Base-by-base conservation (phyloP, 1,140 invertebrate genomes). In the Cotesia vestalis region DNA sequence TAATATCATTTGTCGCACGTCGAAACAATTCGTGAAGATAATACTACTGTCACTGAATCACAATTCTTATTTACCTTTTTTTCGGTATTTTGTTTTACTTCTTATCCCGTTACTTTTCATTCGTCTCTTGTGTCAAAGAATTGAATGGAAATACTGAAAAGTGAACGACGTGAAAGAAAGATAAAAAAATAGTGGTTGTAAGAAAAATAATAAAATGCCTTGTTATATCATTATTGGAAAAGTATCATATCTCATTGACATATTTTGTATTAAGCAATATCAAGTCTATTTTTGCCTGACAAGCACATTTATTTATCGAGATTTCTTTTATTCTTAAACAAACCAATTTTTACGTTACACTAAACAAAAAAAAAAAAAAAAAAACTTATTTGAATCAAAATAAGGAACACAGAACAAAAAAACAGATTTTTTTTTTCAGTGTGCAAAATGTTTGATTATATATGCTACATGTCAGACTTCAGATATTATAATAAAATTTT, bases 211-310 rank as follows among this genome's bases (percentile, higher is more conserved):
- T 27, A 27, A 27, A 27, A 46, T 11, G 6, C 40, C 6, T 46
- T 8, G 11, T 12, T 20, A 14, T 71, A 71, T 71, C 60, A 62
- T 66, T 72, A 72, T 72, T 60, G 70, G 70, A 72, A 72, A 66
- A 66, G 38, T 51, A 60, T 72, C 70, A 66, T 36, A 71, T 55
- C 46, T 63, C 35, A 64, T 72, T 51, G 46, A 38, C 20, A 52
- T 69, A 51, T 66, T 55, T n/a, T 27, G 51, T 46, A 11, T 46
- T 46, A 46, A 9, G 11, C 6, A 46, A 46, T 46, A 46, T 46
- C 40, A 46, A 6, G 40, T 46, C 40, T 9, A 46, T 46, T 46
- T 46, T 46, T 8, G 6, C 38, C 11, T 46, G 40, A 46, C 40
- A 46, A 46, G 5, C 40, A 2, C 11, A 46, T 46, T 46, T 66